A percentile compares a stretch with the other conserved stretches of the same genome.
Conservation (phyloP, 2,113 vertebrate species). For the Oriolus oriolus region DNA sequence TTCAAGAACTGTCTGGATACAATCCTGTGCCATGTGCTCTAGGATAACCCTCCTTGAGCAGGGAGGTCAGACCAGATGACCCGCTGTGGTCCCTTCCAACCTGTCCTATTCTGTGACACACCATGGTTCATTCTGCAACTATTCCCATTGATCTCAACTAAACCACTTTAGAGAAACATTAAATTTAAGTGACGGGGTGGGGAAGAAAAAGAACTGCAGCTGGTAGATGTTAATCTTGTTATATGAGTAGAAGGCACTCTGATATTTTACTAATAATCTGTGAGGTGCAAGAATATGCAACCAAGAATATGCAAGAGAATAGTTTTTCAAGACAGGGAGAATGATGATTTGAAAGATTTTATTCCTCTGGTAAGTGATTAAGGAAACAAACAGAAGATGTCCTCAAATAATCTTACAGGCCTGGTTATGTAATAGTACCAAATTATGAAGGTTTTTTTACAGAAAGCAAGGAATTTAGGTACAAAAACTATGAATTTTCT, state of each 20-base stretch:
- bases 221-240: not conserved
- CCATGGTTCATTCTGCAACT: not conserved
- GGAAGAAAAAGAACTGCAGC: not conserved
- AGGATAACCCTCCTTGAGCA: not conserved
- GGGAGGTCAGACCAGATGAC: not conserved
- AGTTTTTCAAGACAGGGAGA: not conserved
- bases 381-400: not conserved
- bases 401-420: not conserved
- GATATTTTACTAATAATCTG: not conserved
- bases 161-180: not conserved
- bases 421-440: not conserved
- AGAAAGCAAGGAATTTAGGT: not conserved
- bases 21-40: not conserved
- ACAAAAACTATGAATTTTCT: not conserved
- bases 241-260: not conserved
- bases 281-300: not conserved
- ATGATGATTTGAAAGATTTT: not conserved
- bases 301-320: not conserved
- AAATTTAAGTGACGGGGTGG: not conserved
- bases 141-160: not conserved
- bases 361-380: not conserved
- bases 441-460: not conserved
- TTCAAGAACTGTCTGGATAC: rapidly evolving
- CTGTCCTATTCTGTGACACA: not conserved
- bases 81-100: not conserved